phyloP scores from a whole-genome alignment of 2,113 vertebrate species.

The Pluvialis apricaria region DNA sequence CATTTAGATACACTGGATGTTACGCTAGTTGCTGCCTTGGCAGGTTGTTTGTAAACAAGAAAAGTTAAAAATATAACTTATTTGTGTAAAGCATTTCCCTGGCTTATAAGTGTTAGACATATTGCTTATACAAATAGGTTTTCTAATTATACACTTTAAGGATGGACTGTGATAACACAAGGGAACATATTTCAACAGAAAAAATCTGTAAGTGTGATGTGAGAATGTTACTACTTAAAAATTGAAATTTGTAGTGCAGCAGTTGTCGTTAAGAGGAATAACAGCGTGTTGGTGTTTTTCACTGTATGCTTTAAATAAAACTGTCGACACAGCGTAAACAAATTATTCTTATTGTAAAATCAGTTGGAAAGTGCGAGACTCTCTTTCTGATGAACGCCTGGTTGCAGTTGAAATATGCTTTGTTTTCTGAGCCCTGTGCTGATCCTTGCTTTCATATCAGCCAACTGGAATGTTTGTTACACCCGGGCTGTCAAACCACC shows the following conservation, averaged over 20 bases:
- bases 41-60: neutral
- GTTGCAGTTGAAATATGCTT: conserved; percentile 6
- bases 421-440: neutral
- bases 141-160: conserved; percentile 2
- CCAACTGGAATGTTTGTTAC: conserved; percentile 8
- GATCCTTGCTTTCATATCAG: neutral
- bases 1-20: conserved; percentile 5
- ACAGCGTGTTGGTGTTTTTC: conserved; percentile 1
- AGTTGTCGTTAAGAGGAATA: neutral
- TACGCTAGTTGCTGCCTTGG: neutral
- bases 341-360: neutral
- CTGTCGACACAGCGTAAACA: neutral
- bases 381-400: neutral
- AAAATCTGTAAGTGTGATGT: neutral
- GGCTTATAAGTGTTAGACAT: neutral
- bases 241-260: neutral
- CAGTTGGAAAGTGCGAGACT: neutral
- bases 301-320: conserved; percentile 34
- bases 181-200: conserved; percentile 45
- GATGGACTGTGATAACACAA: conserved; percentile 33
- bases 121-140: neutral
- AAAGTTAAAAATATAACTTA: neutral
- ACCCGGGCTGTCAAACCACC: neutral
- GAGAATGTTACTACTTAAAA: conserved; percentile 23
- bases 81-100: neutral